phyloP scores from a whole-genome alignment of 2,113 vertebrate species.

The Gymnobelideus leadbeateri region DNA sequence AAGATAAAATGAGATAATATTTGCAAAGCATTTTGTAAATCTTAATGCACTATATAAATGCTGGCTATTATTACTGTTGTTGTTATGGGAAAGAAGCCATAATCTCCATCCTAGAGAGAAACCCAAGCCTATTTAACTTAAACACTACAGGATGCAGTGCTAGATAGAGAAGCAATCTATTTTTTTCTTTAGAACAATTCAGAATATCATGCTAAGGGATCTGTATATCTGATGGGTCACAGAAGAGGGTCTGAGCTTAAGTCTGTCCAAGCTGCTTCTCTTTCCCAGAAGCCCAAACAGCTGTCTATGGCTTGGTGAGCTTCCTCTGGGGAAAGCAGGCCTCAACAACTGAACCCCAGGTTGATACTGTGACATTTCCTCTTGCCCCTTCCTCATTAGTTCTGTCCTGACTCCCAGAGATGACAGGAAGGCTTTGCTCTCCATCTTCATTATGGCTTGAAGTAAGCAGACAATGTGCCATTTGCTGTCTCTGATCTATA shows the following conservation, averaged over 20 bases:
- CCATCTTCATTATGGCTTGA: conserved; percentile 17
- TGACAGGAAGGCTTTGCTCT: conserved; percentile 22
- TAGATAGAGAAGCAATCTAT: background rate
- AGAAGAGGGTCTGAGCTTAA: background rate
- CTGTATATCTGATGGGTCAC: background rate
- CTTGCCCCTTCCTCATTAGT: background rate
- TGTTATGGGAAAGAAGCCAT: conserved; percentile 10
- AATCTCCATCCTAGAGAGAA: background rate
- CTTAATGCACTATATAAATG: background rate
- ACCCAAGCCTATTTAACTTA: background rate
- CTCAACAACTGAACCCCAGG: background rate
- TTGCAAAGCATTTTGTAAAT: background rate
- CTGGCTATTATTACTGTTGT: background rate
- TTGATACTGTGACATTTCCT: background rate
- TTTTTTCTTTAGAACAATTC: background rate
- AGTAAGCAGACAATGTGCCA: background rate
- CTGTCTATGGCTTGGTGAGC: background rate
- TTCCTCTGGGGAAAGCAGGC: background rate
- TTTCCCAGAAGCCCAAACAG: background rate
- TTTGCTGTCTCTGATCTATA: conserved; percentile 9
- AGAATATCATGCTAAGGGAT: background rate
- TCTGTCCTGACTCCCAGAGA: background rate
- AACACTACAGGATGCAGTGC: background rate
- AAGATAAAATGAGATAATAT: background rate
- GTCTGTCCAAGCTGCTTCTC: background rate